Evolutionary conservation across 92 coral and sea anemone species (phyloP).

Genomic region (Bergia sp.): DNA sequence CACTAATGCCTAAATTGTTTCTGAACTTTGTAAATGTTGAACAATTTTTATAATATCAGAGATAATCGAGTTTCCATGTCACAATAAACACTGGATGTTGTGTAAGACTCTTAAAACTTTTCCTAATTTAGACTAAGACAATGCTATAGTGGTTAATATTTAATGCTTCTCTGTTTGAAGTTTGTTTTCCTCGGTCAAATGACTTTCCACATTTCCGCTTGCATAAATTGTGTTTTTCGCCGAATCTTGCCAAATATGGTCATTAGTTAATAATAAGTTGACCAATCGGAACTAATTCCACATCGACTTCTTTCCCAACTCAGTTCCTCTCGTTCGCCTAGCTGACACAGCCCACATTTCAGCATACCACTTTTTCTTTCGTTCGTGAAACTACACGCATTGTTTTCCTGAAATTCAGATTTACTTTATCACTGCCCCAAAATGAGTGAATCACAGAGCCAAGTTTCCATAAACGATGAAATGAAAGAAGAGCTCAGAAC

Average conservation of each 20-base stretch:
- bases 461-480: constrained; percentile 36
- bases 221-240: constrained; percentile 11
- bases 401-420: neutral
- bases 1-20: constrained; percentile 12
- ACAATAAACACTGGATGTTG: constrained; percentile 4
- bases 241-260: constrained; percentile 26
- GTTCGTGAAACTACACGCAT: neutral
- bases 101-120: neutral
- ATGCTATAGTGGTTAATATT: constrained; percentile 49
- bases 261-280: constrained; percentile 27
- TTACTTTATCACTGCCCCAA: neutral
- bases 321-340: constrained; percentile 19
- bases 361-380: neutral
- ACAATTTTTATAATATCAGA: neutral
- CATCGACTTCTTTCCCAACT: neutral
- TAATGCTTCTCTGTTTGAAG: neutral
- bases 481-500: constrained; percentile 15
- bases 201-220: constrained; percentile 41
- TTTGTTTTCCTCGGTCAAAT: constrained; percentile 16
- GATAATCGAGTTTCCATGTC: neutral
- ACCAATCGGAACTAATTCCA: constrained; percentile 35
- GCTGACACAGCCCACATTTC: constrained; percentile 44
- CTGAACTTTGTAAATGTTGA: neutral
- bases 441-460: constrained; percentile 41
- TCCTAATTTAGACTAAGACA: constrained; percentile 47